phyloP scores from a whole-genome alignment of 2,797 vertebrate species.

The Kryptopterus vitreolus region DNA sequence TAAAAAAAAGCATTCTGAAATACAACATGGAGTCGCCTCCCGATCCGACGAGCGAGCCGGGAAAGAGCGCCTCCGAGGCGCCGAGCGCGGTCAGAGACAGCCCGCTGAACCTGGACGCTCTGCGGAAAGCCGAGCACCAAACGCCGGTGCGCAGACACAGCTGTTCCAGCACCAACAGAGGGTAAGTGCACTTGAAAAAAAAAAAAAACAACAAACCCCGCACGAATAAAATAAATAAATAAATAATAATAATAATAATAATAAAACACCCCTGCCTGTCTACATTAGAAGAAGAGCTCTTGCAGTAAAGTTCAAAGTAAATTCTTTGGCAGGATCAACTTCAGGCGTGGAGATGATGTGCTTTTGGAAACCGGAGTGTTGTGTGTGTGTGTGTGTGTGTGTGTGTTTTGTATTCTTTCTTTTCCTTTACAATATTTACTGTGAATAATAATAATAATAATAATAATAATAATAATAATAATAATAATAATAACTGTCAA shows the following conservation, averaged over 20 bases:
- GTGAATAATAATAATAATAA: too few species aligned
- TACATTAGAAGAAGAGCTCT: slow-evolving; percentile 46
- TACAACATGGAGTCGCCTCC: slow-evolving; percentile 96
- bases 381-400: too few species aligned
- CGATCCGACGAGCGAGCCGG: slow-evolving; percentile 92
- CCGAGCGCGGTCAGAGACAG: slow-evolving; percentile 89
- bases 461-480: too few species aligned
- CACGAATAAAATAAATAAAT: too few species aligned
- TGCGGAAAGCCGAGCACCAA: slow-evolving; percentile 90
- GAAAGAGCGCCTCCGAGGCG: slow-evolving; percentile 90
- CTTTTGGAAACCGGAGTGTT: background rate
- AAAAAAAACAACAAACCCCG: too few species aligned
- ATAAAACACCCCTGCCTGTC: too few species aligned
- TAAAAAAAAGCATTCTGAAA: slow-evolving; percentile 62
- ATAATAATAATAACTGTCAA: too few species aligned
- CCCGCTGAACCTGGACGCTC: slow-evolving; percentile 89
- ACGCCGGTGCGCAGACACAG: slow-evolving; percentile 88
- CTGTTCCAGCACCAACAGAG: slow-evolving; percentile 89
- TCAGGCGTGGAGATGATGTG: slow-evolving; percentile 23
- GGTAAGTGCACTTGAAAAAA: slow-evolving; percentile 66
- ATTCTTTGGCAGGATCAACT: slow-evolving; percentile 54
- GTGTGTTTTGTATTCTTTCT: too few species aligned
- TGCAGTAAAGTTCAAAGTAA: slow-evolving; percentile 74
- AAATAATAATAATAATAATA: too few species aligned
- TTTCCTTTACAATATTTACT: too few species aligned